These are phyloP conservation scores for Marmota monax DNA, from an alignment of 2,113 vertebrate species.

Conservation along the genomic window DNA sequence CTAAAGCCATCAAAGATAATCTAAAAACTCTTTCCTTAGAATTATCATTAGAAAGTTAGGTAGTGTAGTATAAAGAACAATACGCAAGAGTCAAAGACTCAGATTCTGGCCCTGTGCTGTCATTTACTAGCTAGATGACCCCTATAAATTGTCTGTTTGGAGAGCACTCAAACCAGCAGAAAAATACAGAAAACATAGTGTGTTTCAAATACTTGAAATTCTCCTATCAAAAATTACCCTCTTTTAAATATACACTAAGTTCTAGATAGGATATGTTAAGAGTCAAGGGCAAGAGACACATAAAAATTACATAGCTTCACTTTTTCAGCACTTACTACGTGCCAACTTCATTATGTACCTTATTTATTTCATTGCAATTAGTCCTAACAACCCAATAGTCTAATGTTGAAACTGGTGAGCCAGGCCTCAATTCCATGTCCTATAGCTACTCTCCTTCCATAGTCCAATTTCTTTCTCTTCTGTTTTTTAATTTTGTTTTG, in stretches of 20 bases:
- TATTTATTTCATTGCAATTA: constrained; percentile 11
- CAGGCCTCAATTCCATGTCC: background rate
- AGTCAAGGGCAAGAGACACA: background rate
- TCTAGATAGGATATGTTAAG: background rate
- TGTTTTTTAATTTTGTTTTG: too few relatives aligned
- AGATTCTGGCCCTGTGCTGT: background rate
- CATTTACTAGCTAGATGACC: background rate
- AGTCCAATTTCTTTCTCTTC: background rate
- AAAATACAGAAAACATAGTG: constrained; percentile 26
- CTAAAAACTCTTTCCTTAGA: background rate
- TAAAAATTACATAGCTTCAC: background rate
- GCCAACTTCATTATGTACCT: background rate
- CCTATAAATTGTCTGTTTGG: background rate
- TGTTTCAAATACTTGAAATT: background rate
- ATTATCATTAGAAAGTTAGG: background rate
- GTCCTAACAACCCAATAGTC: background rate
- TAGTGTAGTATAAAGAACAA: background rate
- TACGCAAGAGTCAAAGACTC: background rate
- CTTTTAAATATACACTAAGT: constrained; percentile 11
- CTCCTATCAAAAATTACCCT: constrained; percentile 12
- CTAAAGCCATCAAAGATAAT: background rate
- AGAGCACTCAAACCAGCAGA: background rate
- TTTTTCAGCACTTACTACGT: background rate
- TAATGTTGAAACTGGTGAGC: background rate
- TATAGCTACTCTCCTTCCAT: background rate